Evolutionary conservation across 2,797 vertebrate species (phyloP).

Genomic region (Takifugu ocellatus): DNA sequence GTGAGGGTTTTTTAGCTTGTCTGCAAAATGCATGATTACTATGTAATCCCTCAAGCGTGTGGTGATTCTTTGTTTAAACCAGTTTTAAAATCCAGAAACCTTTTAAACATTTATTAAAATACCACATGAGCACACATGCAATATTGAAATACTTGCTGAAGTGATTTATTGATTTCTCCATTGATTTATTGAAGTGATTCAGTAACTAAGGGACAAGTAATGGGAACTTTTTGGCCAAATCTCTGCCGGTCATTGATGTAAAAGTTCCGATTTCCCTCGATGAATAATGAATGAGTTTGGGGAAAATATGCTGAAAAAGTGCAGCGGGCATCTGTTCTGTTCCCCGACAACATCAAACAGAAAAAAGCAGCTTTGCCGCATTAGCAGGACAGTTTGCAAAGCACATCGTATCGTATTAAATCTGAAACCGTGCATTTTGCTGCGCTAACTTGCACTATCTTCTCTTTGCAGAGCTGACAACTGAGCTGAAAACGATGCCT

Average conservation of each 20-base stretch:
- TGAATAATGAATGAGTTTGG: constrained; percentile 41
- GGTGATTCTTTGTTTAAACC: too few relatives aligned
- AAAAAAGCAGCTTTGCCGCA: constrained; percentile 15
- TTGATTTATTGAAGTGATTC: too few relatives aligned
- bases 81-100: too few relatives aligned
- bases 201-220: not conserved
- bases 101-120: too few relatives aligned
- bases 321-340: constrained; percentile 31
- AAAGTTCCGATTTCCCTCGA: constrained; percentile 53
- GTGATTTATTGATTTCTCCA: too few relatives aligned
- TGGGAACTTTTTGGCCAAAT: constrained; percentile 6
- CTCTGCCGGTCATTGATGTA: constrained; percentile 33
- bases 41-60: too few relatives aligned
- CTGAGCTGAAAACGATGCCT: constrained; percentile 82
- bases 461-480: constrained; percentile 79
- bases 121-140: too few relatives aligned
- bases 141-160: too few relatives aligned
- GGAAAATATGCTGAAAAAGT: constrained; percentile 39
- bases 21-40: not conserved
- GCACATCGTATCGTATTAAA: not conserved
- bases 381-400: constrained; percentile 12
- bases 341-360: constrained; percentile 20
- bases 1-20: not conserved
- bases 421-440: constrained; percentile 1
- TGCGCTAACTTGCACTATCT: not conserved